Conservation (phyloP, 2,113 vertebrate species). For the Amphiprion percula region DNA sequence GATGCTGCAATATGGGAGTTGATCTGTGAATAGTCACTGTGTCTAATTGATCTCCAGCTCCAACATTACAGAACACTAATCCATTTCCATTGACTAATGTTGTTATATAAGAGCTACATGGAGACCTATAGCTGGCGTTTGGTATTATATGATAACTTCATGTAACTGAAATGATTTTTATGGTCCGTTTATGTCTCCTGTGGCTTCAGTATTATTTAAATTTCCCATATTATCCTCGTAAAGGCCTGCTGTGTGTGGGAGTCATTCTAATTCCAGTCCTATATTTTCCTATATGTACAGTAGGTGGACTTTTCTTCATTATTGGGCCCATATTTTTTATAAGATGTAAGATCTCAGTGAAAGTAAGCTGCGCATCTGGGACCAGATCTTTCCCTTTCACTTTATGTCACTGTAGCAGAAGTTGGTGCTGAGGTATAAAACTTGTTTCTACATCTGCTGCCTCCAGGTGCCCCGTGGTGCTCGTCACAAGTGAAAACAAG, state of each 20-base stretch:
- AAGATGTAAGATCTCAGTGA: neutral
- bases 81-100: no score
- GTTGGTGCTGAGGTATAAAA: constrained; percentile 43
- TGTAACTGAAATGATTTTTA: no score
- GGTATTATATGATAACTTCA: no score
- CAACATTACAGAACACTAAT: neutral
- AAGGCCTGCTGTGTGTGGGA: no score
- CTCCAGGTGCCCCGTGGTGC: constrained; percentile 91
- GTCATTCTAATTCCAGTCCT: no score
- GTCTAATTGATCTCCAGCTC: neutral
- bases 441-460: constrained; percentile 34
- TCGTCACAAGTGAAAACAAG: constrained; percentile 89
- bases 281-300: neutral
- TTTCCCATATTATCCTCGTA: neutral
- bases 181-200: neutral
- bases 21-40: neutral
- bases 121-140: no score
- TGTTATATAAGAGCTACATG: no score
- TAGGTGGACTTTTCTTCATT: neutral
- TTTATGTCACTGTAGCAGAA: neutral
- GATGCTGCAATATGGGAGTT: neutral
- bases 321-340: neutral
- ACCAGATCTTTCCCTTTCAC: neutral
- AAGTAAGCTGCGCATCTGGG: neutral
- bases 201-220: constrained; percentile 6